Conservation (phyloP, 2,797 vertebrate genomes). For the Manis javanica region DNA sequence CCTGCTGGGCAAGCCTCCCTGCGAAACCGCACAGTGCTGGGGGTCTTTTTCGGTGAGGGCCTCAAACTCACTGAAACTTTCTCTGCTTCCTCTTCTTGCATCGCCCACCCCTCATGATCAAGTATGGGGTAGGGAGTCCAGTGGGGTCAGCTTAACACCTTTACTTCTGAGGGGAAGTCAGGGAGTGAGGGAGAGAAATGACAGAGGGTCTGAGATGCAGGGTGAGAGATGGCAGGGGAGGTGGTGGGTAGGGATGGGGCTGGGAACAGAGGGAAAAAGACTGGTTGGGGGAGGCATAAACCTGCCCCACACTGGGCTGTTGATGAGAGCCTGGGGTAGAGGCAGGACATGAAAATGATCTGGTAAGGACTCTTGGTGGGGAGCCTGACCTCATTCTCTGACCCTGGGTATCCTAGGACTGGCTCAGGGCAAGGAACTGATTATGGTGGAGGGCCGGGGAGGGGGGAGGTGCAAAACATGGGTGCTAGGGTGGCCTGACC, state of each 20-base stretch:
- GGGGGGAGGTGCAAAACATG: background rate
- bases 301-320: background rate
- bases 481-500: background rate
- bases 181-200: background rate
- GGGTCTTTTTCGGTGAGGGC: conserved; percentile 93
- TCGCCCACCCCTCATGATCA: too few relatives aligned
- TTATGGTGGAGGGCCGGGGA: background rate
- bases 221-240: background rate
- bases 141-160: background rate
- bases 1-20: conserved; percentile 89
- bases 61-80: background rate
- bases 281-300: background rate
- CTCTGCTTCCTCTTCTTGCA: too few relatives aligned
- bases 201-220: background rate
- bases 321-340: background rate
- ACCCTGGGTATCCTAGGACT: background rate
- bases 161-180: background rate
- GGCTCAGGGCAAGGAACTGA: background rate
- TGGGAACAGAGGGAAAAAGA: background rate
- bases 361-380: background rate
- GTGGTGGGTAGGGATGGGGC: rapidly evolving
- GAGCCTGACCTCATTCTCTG: background rate
- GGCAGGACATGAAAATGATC: background rate
- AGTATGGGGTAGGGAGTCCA: background rate
- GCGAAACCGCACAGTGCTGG: conserved; percentile 92